Conservation (phyloP, 2,797 vertebrate species). For the Eutrigla gurnardus region DNA sequence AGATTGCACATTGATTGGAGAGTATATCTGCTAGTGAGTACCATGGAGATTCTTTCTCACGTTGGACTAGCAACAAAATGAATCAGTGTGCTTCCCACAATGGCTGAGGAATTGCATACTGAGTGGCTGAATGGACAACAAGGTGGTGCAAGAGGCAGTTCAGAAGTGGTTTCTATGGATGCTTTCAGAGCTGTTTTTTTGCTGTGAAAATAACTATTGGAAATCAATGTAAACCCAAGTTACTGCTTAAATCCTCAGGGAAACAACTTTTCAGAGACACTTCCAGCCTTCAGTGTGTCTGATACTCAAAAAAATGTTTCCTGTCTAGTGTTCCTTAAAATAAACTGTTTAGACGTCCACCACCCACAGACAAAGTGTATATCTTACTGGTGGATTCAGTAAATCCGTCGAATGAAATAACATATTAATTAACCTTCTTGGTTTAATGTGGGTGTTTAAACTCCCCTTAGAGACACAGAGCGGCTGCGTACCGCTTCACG, state of each 20-base stretch:
- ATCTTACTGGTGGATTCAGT: slow-evolving; percentile 36
- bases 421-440: slow-evolving; percentile 50
- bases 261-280: background rate
- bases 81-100: background rate
- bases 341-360: background rate
- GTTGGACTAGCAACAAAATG: background rate
- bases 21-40: background rate
- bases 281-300: background rate
- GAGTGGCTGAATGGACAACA: background rate
- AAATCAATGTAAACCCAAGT: background rate
- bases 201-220: background rate
- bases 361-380: background rate
- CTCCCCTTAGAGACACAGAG: slow-evolving; percentile 30
- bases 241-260: too few relatives aligned
- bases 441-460: slow-evolving; percentile 51
- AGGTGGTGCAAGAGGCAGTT: background rate
- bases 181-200: background rate
- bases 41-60: background rate
- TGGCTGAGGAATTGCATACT: background rate
- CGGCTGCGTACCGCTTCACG: slow-evolving; percentile 32
- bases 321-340: background rate
- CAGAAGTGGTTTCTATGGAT: background rate
- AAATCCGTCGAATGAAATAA: slow-evolving; percentile 35
- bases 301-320: background rate
- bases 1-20: background rate